Evolutionary conservation across 2,113 vertebrate species (phyloP), one percentile per base, ranked within the genome.

Genomic region (Bubalus kerabau): DNA sequence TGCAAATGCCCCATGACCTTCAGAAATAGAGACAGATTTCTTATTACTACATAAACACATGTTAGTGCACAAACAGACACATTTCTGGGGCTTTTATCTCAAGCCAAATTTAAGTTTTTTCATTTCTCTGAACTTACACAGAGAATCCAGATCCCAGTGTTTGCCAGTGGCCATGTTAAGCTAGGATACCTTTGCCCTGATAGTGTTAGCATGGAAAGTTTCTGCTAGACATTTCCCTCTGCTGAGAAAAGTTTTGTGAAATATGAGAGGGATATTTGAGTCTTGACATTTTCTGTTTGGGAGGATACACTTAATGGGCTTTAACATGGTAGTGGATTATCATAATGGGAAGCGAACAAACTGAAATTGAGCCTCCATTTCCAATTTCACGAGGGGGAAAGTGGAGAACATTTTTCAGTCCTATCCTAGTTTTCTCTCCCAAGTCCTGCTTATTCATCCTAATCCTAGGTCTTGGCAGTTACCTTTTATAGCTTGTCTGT

Each of bases 1-100:
- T 98, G 99, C 71, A 99, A 99, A 96, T 99, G 99, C 64, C 98
- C 98, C 89, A 99, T 97, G 40, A 99, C 99, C 99, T 99, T 96
- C 84, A 92, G 92, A 96, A 36, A 95, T 40, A 96, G 60, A 86
- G 71, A 97, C 11, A 89, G 64, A 93, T 46, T 64, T 59, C 15
- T 81, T 82, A 60, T 90, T 94, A 92, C 17, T 93, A 60, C 36
- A 43, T 43, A 52, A 67, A 32, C 43, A 24, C 64, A n/a, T 82
- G 64, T 78, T 43, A 88, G 81, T 87, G 26, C 13, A 67, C 88
- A 71, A 7, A 43, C 8, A 57, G 62, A 50, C n/a, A 48, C 46
- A 28, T 71, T 50, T 32, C 71, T 87, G 59, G 54, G 62, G 59
- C 76, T 74, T 30, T 26, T 86, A 40, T 96, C 86, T 94, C 21